Evolutionary conservation across 2,797 vertebrate species (phyloP), one percentile per base, ranked within the genome.

Genomic region (Ptychadena robeensis): DNA sequence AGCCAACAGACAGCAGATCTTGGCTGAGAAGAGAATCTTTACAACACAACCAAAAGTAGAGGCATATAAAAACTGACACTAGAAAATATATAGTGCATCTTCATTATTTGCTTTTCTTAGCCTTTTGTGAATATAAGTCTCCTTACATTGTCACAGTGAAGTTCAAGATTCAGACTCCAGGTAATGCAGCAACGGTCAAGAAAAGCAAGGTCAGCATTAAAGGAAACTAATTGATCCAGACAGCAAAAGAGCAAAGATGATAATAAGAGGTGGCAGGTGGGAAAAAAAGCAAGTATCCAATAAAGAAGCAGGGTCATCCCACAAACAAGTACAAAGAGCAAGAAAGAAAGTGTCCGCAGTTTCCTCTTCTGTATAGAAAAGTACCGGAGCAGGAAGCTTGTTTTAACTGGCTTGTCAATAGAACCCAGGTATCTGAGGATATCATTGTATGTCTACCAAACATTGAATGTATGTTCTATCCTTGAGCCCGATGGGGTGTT

Each of bases 211-310:
- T 75, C 73, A 75, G 73, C 73, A 75, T 61, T 63, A 75, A 37
- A 64, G 34, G 25, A 59, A 63, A 2, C 57, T 75, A 64, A 75
- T 75, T 64, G 59, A 75, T 38, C 59, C 57, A 75, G 57, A 64
- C 73, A 38, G 34, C 34, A 64, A 38, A 75, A 75, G 73, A 40
- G 73, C 37, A 75, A 8, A 35, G 9, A 64, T 75, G 35, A 61
- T 75, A 75, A 75, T 75, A 57, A 75, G 59, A 64, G 73, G 73
- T 64, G 59, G 73, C 73, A 75, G 59, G 73, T 75, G 73, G 73
- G 57, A 64, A 38, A 40, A 64, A 75, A 75, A 40, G 57, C 73
- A 75, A 75, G 32, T 12, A 64, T 64, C 31, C 73, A 75, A 38
- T 63, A 75, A 64, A 75, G n/a, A 64, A 22, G 30, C 35, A 74